Percentiles rank a stretch among this genome's conserved stretches.
phyloP scores from a whole-genome alignment of 2,797 vertebrate genomes.

The Phaenicophaeus curvirostris region DNA sequence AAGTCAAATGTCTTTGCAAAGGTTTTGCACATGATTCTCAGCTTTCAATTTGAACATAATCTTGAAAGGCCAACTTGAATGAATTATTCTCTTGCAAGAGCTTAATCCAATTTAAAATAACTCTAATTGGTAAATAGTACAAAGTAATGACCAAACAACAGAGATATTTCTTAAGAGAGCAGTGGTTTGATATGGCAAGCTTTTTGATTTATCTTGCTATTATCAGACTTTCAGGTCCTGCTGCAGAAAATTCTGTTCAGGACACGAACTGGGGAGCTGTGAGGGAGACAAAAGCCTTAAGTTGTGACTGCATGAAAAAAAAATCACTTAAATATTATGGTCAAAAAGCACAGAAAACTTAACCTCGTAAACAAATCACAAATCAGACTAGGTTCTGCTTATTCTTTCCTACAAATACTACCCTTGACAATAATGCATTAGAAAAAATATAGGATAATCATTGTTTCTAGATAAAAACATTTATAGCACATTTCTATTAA shows the following conservation, averaged over 20 bases:
- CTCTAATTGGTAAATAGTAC: not conserved
- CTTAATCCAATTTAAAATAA: conserved; percentile 9
- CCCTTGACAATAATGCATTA: not conserved
- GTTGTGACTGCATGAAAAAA: not conserved
- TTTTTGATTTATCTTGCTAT: not conserved
- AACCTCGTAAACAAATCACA: not conserved
- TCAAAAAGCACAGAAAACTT: not conserved
- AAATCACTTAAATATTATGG: not conserved
- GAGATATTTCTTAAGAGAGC: not conserved
- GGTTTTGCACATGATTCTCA: not conserved
- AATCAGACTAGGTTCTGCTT: not conserved
- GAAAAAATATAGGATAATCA: not conserved
- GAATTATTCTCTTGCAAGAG: not conserved
- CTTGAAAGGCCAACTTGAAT: not conserved
- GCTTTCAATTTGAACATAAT: not conserved
- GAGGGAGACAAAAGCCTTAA: not conserved
- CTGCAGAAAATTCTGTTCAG: not conserved
- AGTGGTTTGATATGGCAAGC: not conserved
- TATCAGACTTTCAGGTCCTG: not conserved
- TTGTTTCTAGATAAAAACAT: not conserved
- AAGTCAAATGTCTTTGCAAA: not conserved
- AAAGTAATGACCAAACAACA: not conserved
- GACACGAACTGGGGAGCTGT: not conserved
- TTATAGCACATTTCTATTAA: not conserved
- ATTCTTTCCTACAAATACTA: not conserved